Conservation (phyloP, 2,888 invertebrate genomes). For the Gnatocerus cornutus region DNA sequence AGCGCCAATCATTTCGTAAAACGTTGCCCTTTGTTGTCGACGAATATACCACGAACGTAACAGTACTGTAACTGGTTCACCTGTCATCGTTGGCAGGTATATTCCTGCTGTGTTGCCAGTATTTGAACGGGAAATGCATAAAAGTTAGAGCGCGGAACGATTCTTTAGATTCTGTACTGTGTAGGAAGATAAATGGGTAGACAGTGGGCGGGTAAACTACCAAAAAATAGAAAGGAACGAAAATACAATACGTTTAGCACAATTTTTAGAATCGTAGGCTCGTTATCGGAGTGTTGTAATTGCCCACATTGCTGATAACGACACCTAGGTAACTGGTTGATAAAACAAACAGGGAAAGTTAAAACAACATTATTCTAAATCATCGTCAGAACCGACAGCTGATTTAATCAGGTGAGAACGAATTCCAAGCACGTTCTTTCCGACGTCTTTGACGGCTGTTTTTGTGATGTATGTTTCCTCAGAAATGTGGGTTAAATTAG, state of each 20-base stretch:
- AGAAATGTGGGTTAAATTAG: neutral
- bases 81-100: slow-evolving; percentile 55
- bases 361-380: neutral
- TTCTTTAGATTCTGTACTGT: slow-evolving; percentile 14
- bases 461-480: neutral
- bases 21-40: slow-evolving; percentile 36
- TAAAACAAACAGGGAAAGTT: no score
- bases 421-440: neutral
- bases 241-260: no score
- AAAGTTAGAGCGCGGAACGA: slow-evolving; percentile 39
- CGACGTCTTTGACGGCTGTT: neutral
- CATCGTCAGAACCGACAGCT: neutral
- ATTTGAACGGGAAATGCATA: slow-evolving; percentile 29
- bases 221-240: neutral
- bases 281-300: no score
- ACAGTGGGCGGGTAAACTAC: slow-evolving; percentile 6
- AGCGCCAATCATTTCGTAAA: slow-evolving; percentile 24
- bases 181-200: slow-evolving; percentile 10
- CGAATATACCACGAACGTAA: slow-evolving; percentile 19
- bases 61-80: slow-evolving; percentile 53
- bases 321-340: no score
- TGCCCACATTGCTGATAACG: no score
- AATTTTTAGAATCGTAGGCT: no score
- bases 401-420: neutral
- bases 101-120: slow-evolving; percentile 40